phyloP scores from a whole-genome alignment of 2,113 vertebrate species.

The Etheostoma spectabile region DNA sequence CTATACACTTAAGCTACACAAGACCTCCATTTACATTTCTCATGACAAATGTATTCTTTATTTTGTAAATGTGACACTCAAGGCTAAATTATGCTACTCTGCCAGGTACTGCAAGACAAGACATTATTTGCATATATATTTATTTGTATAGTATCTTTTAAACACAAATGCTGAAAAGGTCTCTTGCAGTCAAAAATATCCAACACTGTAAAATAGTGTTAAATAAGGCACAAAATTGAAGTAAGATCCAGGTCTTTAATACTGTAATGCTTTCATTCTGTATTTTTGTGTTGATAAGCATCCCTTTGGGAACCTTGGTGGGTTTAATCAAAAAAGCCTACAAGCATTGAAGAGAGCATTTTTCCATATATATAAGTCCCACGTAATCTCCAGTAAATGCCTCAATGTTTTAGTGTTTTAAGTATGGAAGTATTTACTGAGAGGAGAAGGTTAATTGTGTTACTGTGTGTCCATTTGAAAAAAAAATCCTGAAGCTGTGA shows the following conservation, averaged over 20 bases:
- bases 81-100: neutral
- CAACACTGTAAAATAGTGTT: neutral
- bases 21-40: neutral
- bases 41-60: neutral
- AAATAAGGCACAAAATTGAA: neutral
- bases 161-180: neutral
- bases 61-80: neutral
- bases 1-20: neutral
- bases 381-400: neutral
- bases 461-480: slow-evolving; percentile 46
- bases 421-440: slow-evolving; percentile 17
- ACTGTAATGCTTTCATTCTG: neutral
- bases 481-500: slow-evolving; percentile 49
- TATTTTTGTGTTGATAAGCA: slow-evolving; percentile 5
- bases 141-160: neutral
- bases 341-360: neutral
- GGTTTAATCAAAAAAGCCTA: neutral
- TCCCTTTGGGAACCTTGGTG: slow-evolving; percentile 1
- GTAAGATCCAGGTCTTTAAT: neutral
- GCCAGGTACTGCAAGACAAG: neutral
- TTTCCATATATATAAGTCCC: neutral
- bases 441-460: slow-evolving; percentile 68
- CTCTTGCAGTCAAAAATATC: neutral
- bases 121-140: neutral
- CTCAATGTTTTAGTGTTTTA: slow-evolving; percentile 17